These are phyloP conservation scores for Sisyra terminalis DNA, from an alignment of 2,888 invertebrate genomes.

Conservation along the genomic window DNA sequence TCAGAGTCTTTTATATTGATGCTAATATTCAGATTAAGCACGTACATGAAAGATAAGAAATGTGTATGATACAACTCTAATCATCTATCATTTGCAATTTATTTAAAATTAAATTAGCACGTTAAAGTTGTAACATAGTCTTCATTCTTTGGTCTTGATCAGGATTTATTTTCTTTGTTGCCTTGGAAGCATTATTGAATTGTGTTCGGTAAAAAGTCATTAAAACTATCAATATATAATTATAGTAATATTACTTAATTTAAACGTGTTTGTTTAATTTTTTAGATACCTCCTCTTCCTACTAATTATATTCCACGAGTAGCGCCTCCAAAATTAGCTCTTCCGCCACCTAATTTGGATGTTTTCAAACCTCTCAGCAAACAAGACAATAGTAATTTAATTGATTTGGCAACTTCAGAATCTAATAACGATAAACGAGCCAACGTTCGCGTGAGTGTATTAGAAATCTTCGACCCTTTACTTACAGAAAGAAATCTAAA, in stretches of 20 bases:
- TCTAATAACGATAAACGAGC: conserved; percentile 17
- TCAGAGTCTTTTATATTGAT: too few relatives aligned
- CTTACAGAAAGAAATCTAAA: conserved; percentile 30
- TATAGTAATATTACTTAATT: neutral
- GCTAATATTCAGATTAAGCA: too few relatives aligned
- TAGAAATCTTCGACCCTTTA: conserved; percentile 80
- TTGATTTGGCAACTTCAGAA: conserved; percentile 32
- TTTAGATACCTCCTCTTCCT: conserved; percentile 25
- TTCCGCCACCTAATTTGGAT: conserved; percentile 21
- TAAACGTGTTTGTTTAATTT: conserved; percentile 5
- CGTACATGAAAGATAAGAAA: too few relatives aligned
- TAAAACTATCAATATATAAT: neutral
- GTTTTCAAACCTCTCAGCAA: conserved; percentile 29
- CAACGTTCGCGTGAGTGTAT: conserved; percentile 46
- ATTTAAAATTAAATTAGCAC: too few relatives aligned
- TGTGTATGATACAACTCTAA: too few relatives aligned
- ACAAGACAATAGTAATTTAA: conserved; percentile 35
- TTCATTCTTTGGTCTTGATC: too few relatives aligned
- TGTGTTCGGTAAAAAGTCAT: too few relatives aligned
- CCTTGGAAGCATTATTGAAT: too few relatives aligned
- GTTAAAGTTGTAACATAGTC: too few relatives aligned
- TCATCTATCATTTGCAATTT: too few relatives aligned
- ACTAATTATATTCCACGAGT: conserved; percentile 19
- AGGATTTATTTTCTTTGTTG: too few relatives aligned
- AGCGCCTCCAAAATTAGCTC: conserved; percentile 16